Evolutionary conservation across 1,140 invertebrate species (phyloP), one percentile per base, ranked within the genome.

Genomic region (Rhynchophorus ferrugineus): DNA sequence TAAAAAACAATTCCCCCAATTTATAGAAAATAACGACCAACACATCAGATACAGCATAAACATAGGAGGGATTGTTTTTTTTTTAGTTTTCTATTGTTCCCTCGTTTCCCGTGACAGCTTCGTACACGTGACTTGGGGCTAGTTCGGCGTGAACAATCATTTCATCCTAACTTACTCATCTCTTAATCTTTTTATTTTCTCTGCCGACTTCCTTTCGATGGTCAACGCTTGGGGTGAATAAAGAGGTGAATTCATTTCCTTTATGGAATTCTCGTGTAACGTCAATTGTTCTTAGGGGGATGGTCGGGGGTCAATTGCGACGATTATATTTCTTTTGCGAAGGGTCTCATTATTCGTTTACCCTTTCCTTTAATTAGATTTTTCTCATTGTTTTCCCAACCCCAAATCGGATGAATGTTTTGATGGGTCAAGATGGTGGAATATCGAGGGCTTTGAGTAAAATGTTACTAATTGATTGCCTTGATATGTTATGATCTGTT

Each of bases 101-200:
- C 49, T 38, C 33, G 20, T 52, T 43, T 52, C 43, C 19, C 41
- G 24, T 39, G 36, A 34, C 33, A 49, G 44, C n/a, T 19, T 3
- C 43, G 35, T 44, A 49, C 53, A 51, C 54, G 54, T 51, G 54
- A 5, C 33, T 38, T 13, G 39, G 47, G 47, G 42, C 35, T 38
- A 33, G 49, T 38, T 39, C 36, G 24, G 46, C 47, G 47, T 45
- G 47, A 49, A 49, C 47, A 38, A 41, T 39, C 54, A 56, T 45
- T 44, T 44, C 33, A 49, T 45, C 45, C 41, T 17, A 45, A 55
- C 16, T 55, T 56, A 51, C 54, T 56, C 54, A 56, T 56, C 54
- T 56, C 37, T 45, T 56, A 56, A 50, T 50, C 47, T 56, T 56
- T 56, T 56, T 56, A 56, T 56, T 56, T 56, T 56, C 47, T 41